Conservation (phyloP, 2,797 vertebrate species). For the Takifugu ocellatus region DNA sequence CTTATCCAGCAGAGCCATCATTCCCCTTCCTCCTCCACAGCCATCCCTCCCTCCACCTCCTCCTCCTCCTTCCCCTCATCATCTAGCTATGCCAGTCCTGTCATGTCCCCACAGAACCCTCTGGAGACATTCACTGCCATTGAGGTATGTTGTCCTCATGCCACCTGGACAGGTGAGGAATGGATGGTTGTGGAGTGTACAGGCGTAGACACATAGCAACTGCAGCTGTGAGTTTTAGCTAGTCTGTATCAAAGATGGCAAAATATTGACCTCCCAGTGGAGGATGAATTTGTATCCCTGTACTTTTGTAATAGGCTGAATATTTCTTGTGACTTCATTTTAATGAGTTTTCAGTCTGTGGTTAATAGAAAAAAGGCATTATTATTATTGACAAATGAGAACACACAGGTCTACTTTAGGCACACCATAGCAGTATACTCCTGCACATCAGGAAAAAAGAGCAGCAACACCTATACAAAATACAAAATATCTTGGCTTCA, state of each 20-base stretch:
- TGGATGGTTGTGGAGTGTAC: conserved; percentile 18
- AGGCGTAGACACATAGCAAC: conserved; percentile 11
- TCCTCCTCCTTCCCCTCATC: conserved; percentile 90
- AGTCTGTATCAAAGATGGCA: background rate
- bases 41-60: conserved; percentile 88
- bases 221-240: conserved; percentile 4
- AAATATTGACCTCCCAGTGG: background rate
- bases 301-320: background rate
- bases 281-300: background rate
- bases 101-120: conserved; percentile 89
- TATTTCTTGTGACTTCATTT: background rate
- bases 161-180: conserved; percentile 29
- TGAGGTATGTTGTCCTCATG: conserved; percentile 71
- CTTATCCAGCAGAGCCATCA: conserved; percentile 99
- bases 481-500: no score
- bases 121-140: conserved; percentile 71
- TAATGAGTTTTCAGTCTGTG: background rate
- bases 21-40: conserved; percentile 91
- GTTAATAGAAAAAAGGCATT: background rate
- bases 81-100: conserved; percentile 93
- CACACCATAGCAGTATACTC: background rate
- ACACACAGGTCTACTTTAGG: background rate
- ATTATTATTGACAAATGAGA: no score
- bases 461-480: no score
- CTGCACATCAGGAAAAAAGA: no score